phyloP scores from a whole-genome alignment of 2,888 invertebrate genomes.

The Leptinotarsa juncta region DNA sequence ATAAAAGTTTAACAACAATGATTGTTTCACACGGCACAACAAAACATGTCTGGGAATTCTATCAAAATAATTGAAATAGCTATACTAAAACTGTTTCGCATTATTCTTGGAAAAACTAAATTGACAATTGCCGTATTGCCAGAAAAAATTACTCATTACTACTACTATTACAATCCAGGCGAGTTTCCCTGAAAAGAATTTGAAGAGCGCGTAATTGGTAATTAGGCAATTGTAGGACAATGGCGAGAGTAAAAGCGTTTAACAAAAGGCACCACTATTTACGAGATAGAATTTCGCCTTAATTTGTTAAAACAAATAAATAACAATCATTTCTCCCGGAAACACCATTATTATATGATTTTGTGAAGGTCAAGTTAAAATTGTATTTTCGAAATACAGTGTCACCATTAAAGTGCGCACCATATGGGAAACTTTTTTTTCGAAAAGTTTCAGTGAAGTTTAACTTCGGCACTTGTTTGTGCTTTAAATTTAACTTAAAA shows the following conservation, averaged over 20 bases:
- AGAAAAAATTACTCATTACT: conserved; percentile 15
- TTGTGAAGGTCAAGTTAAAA: too few species aligned
- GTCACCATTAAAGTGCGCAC: too few species aligned
- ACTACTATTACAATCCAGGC: conserved; percentile 2
- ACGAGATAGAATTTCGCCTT: not conserved
- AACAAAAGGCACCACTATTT: too few species aligned
- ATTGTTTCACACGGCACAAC: not conserved
- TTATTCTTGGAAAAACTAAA: conserved; percentile 8
- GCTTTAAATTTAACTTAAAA: too few species aligned
- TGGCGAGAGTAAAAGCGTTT: not conserved
- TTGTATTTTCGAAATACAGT: too few species aligned
- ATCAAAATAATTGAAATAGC: not conserved
- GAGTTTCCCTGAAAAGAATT: not conserved
- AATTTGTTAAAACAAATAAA: not conserved
- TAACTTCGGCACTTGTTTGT: too few species aligned
- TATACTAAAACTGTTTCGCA: not conserved
- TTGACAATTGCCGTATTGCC: not conserved
- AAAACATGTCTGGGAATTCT: conserved; percentile 5
- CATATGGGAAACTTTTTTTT: too few species aligned
- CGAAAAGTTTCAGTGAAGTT: too few species aligned
- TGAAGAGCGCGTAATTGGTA: conserved; percentile 7
- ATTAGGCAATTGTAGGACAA: not conserved
- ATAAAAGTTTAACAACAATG: not conserved
- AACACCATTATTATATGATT: too few species aligned
- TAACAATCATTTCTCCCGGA: too few species aligned